Evolutionary conservation across 2,113 vertebrate species (phyloP).

Genomic region (Callaeas wilsoni): DNA sequence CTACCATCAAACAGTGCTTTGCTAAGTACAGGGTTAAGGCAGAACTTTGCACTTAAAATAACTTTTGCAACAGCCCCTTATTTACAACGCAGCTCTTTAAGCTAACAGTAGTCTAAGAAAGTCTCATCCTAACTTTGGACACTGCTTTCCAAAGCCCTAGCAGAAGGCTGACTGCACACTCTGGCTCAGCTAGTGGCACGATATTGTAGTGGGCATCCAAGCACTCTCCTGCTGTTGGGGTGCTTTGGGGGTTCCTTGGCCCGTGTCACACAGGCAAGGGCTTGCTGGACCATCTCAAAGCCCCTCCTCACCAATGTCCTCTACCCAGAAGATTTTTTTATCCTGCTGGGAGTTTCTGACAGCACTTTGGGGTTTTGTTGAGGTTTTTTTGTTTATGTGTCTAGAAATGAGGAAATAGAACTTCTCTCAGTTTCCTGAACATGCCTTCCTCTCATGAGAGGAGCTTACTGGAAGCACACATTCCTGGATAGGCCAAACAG

Average conservation of each 20-base stretch:
- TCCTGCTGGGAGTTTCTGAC: background rate
- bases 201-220: background rate
- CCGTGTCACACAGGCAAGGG: background rate
- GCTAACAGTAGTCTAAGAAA: background rate
- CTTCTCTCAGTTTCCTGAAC: background rate
- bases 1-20: background rate
- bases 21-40: background rate
- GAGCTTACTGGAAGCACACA: conserved; percentile 17
- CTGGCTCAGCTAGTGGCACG: background rate
- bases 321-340: background rate
- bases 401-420: conserved; percentile 17
- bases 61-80: background rate
- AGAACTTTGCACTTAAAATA: background rate
- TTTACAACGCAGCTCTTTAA: background rate
- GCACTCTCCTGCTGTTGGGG: background rate
- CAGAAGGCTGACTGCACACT: background rate
- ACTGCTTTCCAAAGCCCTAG: background rate
- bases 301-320: background rate
- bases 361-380: background rate
- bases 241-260: background rate
- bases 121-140: background rate
- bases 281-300: background rate
- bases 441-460: background rate
- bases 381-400: background rate
- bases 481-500: conserved; percentile 29